These are phyloP conservation scores for Microcebus murinus DNA, from an alignment of 2,113 vertebrate species.

Conservation along the genomic window DNA sequence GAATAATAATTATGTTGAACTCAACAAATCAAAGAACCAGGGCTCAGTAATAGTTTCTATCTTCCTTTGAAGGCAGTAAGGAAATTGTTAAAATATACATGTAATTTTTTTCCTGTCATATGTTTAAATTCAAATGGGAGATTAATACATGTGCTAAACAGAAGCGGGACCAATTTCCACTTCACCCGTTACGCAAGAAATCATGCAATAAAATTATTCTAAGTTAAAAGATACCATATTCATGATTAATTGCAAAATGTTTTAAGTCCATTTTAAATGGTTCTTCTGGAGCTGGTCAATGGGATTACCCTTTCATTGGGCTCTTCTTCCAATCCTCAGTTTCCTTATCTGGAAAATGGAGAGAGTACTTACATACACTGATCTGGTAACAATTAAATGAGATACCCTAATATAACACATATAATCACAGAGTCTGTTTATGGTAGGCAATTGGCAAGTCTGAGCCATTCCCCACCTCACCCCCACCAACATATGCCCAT, in stretches of 20 bases:
- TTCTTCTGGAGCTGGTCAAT: not conserved
- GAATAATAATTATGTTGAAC: not conserved
- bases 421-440: not conserved
- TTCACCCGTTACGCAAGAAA: not conserved
- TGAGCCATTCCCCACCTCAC: rapidly evolving
- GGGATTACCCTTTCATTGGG: not conserved
- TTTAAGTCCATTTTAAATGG: not conserved
- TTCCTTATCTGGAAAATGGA: not conserved
- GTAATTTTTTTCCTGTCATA: constrained; percentile 3
- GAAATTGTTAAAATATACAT: not conserved
- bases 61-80: not conserved
- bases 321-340: constrained; percentile 20
- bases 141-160: constrained; percentile 34
- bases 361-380: not conserved
- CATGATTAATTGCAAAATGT: constrained; percentile 10
- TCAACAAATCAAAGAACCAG: not conserved
- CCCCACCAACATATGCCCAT: too few species aligned
- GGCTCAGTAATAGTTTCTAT: not conserved
- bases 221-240: not conserved
- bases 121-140: constrained; percentile 51
- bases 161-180: constrained; percentile 36
- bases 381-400: not conserved
- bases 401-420: not conserved
- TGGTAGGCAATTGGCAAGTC: not conserved
- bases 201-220: not conserved